Evolutionary conservation across 2,888 invertebrate species (phyloP).

Genomic region (Spodoptera exigua): DNA sequence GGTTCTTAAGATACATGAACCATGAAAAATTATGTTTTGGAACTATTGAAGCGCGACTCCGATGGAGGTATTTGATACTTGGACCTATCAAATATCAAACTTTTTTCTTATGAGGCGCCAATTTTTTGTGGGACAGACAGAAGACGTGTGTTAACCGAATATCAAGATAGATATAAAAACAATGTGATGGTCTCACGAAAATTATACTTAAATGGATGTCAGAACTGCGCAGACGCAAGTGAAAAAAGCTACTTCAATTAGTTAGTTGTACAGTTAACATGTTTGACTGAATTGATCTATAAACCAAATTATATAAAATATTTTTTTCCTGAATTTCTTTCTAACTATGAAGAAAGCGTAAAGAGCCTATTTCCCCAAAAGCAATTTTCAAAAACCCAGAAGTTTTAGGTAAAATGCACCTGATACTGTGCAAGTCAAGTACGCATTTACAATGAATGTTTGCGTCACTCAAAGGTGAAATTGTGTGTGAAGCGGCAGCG

Average conservation of each 20-base stretch:
- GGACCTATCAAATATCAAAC: conserved; percentile 73
- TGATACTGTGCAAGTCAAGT: conserved; percentile 76
- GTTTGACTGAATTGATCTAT: too few relatives aligned
- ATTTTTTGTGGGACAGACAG: conserved; percentile 63
- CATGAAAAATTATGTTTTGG: conserved; percentile 77
- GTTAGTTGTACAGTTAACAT: too few relatives aligned
- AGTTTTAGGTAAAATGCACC: conserved; percentile 71
- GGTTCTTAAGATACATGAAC: conserved; percentile 69
- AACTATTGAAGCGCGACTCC: conserved; percentile 74
- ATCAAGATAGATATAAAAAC: conserved; percentile 56
- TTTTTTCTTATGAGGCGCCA: conserved; percentile 78
- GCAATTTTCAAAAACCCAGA: conserved; percentile 19
- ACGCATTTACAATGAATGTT: conserved; percentile 85
- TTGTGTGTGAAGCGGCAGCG: conserved; percentile 89
- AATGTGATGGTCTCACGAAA: conserved; percentile 45
- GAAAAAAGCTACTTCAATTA: not conserved
- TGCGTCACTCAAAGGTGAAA: conserved; percentile 89
- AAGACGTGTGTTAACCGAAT: conserved; percentile 50
- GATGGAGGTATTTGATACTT: conserved; percentile 68
- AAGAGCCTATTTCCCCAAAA: too few relatives aligned
- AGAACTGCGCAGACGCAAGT: conserved; percentile 17
- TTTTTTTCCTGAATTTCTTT: too few relatives aligned
- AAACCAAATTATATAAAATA: too few relatives aligned
- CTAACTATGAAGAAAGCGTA: too few relatives aligned
- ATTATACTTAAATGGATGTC: conserved; percentile 19